Percentiles rank a stretch among this genome's conserved stretches.
These are phyloP conservation scores for Lycocorax pyrrhopterus DNA, from an alignment of 2,113 vertebrate species.

Conservation along the genomic window DNA sequence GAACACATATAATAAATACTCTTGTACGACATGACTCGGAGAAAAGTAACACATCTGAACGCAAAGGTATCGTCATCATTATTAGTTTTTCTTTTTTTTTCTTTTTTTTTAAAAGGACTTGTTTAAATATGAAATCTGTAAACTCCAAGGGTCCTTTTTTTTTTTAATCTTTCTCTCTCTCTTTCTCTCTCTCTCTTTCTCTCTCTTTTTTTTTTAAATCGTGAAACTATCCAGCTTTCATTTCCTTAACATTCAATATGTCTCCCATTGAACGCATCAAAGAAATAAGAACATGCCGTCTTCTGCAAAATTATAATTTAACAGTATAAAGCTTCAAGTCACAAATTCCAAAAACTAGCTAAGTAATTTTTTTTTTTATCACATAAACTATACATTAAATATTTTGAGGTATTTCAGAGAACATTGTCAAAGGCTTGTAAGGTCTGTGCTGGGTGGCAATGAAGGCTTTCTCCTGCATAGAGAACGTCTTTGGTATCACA, in stretches of 20 bases:
- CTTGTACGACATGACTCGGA: conserved; percentile 73
- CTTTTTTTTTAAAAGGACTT: conserved; percentile 69
- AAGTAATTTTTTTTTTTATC: conserved; percentile 85
- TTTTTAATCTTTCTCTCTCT: conserved; percentile 27
- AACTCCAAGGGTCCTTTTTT: conserved; percentile 70
- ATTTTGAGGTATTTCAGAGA: conserved; percentile 99
- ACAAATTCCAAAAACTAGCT: conserved; percentile 99
- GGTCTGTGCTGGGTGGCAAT: conserved; percentile 84
- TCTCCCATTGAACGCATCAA: conserved; percentile 87
- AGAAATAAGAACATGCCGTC: conserved; percentile 84
- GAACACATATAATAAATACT: conserved; percentile 91
- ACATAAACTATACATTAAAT: conserved; percentile 99
- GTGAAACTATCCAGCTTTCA: conserved; percentile 56
- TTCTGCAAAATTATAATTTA: conserved; percentile 92
- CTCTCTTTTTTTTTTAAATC: background rate
- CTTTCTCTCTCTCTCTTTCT: background rate
- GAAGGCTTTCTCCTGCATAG: conserved; percentile 66
- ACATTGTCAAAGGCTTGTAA: conserved; percentile 98
- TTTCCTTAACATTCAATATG: conserved; percentile 87
- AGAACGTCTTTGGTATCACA: conserved; percentile 71
- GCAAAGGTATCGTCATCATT: conserved; percentile 52
- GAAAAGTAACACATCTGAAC: conserved; percentile 70
- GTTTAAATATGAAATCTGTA: conserved; percentile 74
- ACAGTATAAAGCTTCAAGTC: conserved; percentile 99
- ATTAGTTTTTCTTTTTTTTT: conserved; percentile 28